phyloP scores from a whole-genome alignment of 2,113 vertebrate species.

The Platysternon megacephalum region DNA sequence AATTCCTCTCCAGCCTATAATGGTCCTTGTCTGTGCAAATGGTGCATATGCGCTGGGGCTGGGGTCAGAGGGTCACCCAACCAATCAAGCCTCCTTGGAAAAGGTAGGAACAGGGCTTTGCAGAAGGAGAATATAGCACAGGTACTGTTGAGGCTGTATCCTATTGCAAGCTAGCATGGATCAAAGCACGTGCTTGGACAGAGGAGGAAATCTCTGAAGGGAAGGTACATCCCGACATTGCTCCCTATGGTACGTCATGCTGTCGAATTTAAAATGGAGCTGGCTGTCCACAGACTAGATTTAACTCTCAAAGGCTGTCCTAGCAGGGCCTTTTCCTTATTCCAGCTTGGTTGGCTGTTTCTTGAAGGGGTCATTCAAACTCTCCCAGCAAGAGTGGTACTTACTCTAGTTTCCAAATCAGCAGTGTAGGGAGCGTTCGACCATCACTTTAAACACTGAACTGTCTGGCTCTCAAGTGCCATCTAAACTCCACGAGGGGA shows the following conservation, averaged over 20 bases:
- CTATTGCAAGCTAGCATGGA: not conserved
- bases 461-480: not conserved
- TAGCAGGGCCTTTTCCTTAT: not conserved
- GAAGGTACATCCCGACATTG: not conserved
- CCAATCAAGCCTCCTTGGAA: not conserved
- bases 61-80: not conserved
- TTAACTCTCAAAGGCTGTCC: not conserved
- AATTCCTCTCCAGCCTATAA: not conserved
- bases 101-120: not conserved
- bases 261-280: not conserved
- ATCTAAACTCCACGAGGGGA: not conserved
- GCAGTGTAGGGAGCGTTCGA: not conserved
- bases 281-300: not conserved
- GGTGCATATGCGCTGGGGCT: not conserved
- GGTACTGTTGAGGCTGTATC: not conserved
- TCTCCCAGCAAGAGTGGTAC: not conserved
- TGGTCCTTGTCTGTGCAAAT: not conserved
- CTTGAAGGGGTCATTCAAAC: not conserved
- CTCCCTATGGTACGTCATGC: not conserved
- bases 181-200: not conserved
- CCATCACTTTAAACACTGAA: not conserved
- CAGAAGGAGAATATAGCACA: not conserved
- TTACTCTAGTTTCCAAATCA: not conserved
- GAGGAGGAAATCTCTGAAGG: not conserved
- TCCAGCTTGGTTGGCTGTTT: not conserved